phyloP scores from a whole-genome alignment of 2,888 invertebrate genomes.

The Suillia variegata region DNA sequence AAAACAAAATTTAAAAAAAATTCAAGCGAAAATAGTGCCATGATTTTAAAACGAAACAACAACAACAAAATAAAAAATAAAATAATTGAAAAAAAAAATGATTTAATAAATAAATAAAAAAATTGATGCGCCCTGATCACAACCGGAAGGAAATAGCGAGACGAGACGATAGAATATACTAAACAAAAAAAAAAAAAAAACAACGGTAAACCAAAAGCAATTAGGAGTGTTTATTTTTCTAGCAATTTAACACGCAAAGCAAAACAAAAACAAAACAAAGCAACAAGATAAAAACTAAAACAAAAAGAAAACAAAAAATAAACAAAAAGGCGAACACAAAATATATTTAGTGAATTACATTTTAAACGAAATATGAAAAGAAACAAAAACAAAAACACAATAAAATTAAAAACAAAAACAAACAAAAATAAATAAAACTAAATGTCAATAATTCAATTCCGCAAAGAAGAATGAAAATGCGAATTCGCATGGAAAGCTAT shows the following conservation, averaged over 20 bases:
- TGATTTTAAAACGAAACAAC: slow-evolving; percentile 10
- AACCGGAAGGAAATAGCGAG: too few relatives aligned
- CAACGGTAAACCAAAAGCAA: neutral
- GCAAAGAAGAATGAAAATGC: neutral
- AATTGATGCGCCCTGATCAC: too few relatives aligned
- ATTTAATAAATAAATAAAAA: slow-evolving; percentile 26
- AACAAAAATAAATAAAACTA: neutral
- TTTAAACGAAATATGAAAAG: slow-evolving; percentile 2
- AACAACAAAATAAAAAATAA: too few relatives aligned
- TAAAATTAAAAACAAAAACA: neutral
- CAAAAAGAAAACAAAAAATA: too few relatives aligned
- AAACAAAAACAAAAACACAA: neutral
- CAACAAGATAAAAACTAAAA: too few relatives aligned
- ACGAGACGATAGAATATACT: too few relatives aligned
- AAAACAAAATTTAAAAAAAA: slow-evolving; percentile 11
- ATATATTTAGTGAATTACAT: slow-evolving; percentile 14
- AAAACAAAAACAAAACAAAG: too few relatives aligned
- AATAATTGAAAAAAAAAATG: slow-evolving; percentile 1
- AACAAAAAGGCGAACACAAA: too few relatives aligned
- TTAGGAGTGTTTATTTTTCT: slow-evolving; percentile 6
- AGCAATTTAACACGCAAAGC: neutral
- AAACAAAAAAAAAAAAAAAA: neutral
- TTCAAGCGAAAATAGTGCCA: slow-evolving; percentile 20
- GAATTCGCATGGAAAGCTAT: neutral
- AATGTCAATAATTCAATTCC: neutral